These are phyloP conservation scores for Cinara cedri DNA, from an alignment of 2,888 invertebrate genomes.

Conservation along the genomic window DNA sequence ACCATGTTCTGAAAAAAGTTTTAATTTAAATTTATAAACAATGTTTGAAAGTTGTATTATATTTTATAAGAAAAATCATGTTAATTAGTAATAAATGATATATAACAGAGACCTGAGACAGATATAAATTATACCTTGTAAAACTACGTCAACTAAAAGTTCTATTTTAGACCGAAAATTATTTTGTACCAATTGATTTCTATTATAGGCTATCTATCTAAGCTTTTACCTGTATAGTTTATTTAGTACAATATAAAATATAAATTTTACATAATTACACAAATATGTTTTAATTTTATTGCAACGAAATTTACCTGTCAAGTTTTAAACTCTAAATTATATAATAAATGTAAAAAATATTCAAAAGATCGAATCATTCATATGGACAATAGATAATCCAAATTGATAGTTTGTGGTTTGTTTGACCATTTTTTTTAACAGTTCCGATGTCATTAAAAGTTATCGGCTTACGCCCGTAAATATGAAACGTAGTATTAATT, in stretches of 20 bases:
- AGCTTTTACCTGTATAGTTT: too few relatives aligned
- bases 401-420: background rate
- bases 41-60: too few relatives aligned
- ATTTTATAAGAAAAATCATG: too few relatives aligned
- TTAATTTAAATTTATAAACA: background rate
- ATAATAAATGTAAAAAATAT: background rate
- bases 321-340: constrained; percentile 2
- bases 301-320: background rate
- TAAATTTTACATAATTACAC: too few relatives aligned
- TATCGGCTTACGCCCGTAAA: background rate
- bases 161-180: background rate
- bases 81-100: too few relatives aligned
- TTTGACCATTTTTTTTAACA: background rate
- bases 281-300: background rate
- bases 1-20: background rate
- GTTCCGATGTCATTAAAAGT: background rate
- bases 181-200: background rate
- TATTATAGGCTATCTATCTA: too few relatives aligned
- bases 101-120: too few relatives aligned
- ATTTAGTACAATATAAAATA: too few relatives aligned
- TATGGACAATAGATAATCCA: background rate
- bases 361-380: constrained; percentile 20
- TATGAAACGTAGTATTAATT: too few relatives aligned
- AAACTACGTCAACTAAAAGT: constrained; percentile 3
- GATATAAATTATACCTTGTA: background rate